Conservation (phyloP, 1,140 invertebrate species). For the Akabosia matsudoensis region DNA sequence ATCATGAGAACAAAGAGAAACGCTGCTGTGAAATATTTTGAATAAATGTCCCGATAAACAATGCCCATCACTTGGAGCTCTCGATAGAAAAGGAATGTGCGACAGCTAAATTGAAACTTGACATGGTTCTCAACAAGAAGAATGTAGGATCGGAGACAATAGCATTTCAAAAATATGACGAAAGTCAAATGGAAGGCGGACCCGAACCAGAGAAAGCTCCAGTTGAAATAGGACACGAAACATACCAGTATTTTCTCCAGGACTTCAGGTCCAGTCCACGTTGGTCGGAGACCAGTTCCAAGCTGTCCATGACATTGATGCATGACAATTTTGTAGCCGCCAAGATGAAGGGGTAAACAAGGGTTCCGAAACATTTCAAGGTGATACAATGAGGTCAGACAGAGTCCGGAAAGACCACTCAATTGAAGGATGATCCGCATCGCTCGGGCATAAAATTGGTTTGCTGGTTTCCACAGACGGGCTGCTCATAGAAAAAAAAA, state of each 20-base stretch:
- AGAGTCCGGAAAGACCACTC: background rate
- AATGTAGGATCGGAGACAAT: background rate
- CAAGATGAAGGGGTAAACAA: background rate
- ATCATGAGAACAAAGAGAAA: background rate
- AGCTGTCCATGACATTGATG: background rate
- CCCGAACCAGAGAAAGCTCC: background rate
- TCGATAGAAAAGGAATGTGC: background rate
- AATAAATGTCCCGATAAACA: background rate
- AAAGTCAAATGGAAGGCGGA: background rate
- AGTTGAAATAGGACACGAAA: background rate
- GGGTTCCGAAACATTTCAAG: too few relatives aligned
- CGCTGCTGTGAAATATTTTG: background rate
- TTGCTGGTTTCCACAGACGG: background rate
- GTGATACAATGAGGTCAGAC: background rate
- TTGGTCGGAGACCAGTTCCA: background rate
- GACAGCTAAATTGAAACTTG: background rate
- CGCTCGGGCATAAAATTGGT: background rate
- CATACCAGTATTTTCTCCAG: background rate
- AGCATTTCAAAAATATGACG: background rate
- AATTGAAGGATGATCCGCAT: background rate
- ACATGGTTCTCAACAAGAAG: background rate
- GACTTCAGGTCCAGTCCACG: background rate
- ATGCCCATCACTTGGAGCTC: background rate
- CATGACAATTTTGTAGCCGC: background rate
- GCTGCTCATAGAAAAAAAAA: background rate